Evolutionary conservation across 2,888 invertebrate genomes (phyloP).

Genomic region (Thera obeliscata): DNA sequence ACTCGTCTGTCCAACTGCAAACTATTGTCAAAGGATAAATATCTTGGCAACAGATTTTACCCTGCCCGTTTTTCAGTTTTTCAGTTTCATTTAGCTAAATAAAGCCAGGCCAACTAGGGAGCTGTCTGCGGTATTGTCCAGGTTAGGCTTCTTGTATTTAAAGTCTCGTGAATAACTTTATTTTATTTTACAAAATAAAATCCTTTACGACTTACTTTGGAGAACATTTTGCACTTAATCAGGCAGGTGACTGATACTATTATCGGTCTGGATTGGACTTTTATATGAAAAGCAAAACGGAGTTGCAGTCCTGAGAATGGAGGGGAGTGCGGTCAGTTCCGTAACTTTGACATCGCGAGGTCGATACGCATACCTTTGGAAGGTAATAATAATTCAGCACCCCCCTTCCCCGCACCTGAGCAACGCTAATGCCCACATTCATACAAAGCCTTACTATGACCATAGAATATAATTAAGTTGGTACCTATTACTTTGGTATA

Average conservation of each 20-base stretch:
- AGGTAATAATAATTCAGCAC: slow-evolving; percentile 60
- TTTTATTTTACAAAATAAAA: slow-evolving; percentile 5
- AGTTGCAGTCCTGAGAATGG: slow-evolving; percentile 71
- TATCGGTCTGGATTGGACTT: slow-evolving; percentile 76
- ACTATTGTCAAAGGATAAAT: too few species aligned
- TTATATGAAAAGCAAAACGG: slow-evolving; percentile 83
- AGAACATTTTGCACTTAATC: slow-evolving; percentile 83
- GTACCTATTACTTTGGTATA: background rate
- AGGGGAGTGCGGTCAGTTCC: slow-evolving; percentile 81
- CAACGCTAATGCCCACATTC: slow-evolving; percentile 43
- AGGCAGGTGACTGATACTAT: slow-evolving; percentile 82
- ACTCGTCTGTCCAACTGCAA: too few species aligned
- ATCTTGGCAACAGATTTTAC: too few species aligned
- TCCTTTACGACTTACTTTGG: slow-evolving; percentile 71
- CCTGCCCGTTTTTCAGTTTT: too few species aligned
- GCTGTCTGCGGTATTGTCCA: background rate
- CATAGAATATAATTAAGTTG: background rate
- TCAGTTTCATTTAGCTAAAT: background rate
- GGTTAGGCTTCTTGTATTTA: too few species aligned
- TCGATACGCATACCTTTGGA: slow-evolving; percentile 71
- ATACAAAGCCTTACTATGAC: slow-evolving; percentile 25
- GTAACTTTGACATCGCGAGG: slow-evolving; percentile 84
- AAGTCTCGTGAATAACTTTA: background rate
- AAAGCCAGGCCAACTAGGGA: background rate
- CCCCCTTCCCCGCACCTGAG: slow-evolving; percentile 50